Base-by-base conservation (phyloP, 2,113 vertebrate genomes). In the Nycticebus coucang region DNA sequence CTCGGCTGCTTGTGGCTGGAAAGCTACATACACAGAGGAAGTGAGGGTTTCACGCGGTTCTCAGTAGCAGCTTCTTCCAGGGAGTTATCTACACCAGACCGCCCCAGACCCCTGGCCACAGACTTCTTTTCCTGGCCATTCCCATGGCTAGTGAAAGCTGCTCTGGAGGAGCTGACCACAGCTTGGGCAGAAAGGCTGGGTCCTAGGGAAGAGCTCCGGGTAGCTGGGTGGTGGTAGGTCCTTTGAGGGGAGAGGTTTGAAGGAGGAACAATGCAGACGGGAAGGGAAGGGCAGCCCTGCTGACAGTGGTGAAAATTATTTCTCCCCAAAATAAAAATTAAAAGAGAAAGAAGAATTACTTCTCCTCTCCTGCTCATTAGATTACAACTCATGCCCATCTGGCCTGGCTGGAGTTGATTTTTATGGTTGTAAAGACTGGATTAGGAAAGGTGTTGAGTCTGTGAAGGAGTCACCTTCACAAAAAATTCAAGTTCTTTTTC, bases 1-100 rank as follows among this genome's bases (percentile, higher is more conserved):
- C 92, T 50, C 90, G 93, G 75, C 66, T 30, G 93, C 89, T 95
- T 97, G 95, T 97, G 97, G 96, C 95, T 53, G 59, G 83, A 77
- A 94, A 87, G 78, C 37, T 72, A 79, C 1, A 5, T 91, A 14
- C 62, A 82, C 82, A 95, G 94, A 96, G 97, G 97, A 98, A 98
- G 94, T 97, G 87, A 96, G 66, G 85, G 69, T 93, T 97, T 97
- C 93, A 60, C 59, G 4, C 30, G 18, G 80, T 66, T 94, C 64
- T 96, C 6, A 15, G 69, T 59, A 45, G 82, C 91, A 62, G 41
- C 86, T 64, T 97, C 93, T 97, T 96, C 96, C 93, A 96, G 88
- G 62, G 64, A 81, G 57, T 95, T 64, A 64, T 69, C 35, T 88
- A 50, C 7, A 72, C n/a, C 57, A 89, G 77, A 66, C 28, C 71